Conservation (phyloP, 2,113 vertebrate genomes). For the Rhizomys pruinosus region DNA sequence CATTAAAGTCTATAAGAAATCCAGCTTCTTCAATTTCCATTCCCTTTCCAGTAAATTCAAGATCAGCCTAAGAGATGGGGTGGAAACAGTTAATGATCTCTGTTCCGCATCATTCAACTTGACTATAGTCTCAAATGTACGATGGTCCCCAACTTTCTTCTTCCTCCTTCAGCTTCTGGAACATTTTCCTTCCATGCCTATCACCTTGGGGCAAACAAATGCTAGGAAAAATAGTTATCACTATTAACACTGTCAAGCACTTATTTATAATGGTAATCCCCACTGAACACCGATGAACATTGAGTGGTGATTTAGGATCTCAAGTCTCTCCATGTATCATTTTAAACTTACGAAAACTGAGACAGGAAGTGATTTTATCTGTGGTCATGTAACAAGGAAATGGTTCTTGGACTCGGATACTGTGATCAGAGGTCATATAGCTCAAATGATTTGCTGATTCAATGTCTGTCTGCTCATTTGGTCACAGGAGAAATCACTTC, state of each 20-base stretch:
- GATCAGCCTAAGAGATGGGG: background rate
- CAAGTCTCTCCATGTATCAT: constrained; percentile 40
- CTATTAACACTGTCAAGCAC: background rate
- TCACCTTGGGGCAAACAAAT: background rate
- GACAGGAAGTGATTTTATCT: constrained; percentile 54
- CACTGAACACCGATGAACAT: background rate
- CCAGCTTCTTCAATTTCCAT: background rate
- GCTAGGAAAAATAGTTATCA: background rate
- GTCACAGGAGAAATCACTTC: background rate
- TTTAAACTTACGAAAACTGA: constrained; percentile 23
- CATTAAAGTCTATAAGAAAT: constrained; percentile 18
- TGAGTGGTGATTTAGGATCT: background rate
- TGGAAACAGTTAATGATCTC: background rate
- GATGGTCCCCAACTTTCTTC: background rate
- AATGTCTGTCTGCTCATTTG: background rate
- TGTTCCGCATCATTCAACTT: background rate
- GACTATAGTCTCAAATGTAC: background rate
- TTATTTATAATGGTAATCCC: constrained; percentile 19
- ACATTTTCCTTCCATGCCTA: background rate
- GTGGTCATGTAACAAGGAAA: constrained; percentile 35
- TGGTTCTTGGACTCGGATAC: constrained; percentile 12
- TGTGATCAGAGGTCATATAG: background rate
- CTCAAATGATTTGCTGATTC: background rate
- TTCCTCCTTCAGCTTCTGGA: background rate
- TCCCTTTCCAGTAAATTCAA: background rate